Conservation (phyloP, 2,797 vertebrate species). For the Trichosurus vulpecula region DNA sequence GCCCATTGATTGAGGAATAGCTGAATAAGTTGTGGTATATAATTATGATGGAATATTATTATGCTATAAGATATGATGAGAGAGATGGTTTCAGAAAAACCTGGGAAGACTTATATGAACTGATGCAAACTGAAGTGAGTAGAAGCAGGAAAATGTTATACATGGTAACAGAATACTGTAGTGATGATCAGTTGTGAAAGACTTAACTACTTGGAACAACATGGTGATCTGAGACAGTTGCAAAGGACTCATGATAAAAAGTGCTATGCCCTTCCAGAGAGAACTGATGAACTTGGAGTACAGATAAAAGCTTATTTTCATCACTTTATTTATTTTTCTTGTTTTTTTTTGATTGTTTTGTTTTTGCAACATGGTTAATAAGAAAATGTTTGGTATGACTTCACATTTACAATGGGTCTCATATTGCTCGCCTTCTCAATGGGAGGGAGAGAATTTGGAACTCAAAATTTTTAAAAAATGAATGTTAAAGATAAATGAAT, state of each 20-base stretch:
- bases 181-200: neutral
- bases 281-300: neutral
- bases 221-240: no score
- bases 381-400: neutral
- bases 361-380: neutral
- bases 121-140: neutral
- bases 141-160: neutral
- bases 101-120: neutral
- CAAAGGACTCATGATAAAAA: neutral
- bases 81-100: neutral
- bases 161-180: neutral
- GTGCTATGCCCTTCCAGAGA: neutral
- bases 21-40: no score
- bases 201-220: neutral
- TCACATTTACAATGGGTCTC: neutral
- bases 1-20: neutral
- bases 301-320: neutral
- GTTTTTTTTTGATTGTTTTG: neutral
- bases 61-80: neutral
- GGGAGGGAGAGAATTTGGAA: neutral
- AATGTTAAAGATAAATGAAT: neutral
- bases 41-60: neutral
- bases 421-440: neutral
- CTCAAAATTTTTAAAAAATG: neutral
- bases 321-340: neutral